phyloP scores from a whole-genome alignment of 2,888 invertebrate species.

The Synanthedon myopaeformis region DNA sequence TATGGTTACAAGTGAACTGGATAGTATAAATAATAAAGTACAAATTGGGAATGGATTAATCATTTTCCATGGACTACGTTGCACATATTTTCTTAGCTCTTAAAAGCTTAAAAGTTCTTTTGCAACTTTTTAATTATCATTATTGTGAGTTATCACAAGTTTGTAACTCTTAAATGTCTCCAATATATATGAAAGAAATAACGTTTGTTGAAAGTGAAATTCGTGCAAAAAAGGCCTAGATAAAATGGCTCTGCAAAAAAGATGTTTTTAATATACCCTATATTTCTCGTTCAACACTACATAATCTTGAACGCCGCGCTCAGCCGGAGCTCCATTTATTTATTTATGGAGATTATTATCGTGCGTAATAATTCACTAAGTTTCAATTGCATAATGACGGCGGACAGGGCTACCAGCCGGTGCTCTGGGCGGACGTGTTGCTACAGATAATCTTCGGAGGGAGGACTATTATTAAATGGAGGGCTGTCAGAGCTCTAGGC shows the following conservation, averaged over 20 bases:
- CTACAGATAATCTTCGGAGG: constrained; percentile 51
- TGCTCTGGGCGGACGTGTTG: constrained; percentile 49
- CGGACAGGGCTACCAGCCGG: constrained; percentile 54
- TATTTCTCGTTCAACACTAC: not conserved
- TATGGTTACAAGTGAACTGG: too few relatives aligned
- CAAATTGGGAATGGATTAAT: too few relatives aligned
- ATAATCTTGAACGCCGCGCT: constrained; percentile 4
- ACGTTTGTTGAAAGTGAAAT: not conserved
- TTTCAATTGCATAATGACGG: constrained; percentile 70
- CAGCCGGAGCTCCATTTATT: constrained; percentile 41
- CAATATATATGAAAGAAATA: too few relatives aligned
- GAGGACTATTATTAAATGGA: constrained; percentile 61
- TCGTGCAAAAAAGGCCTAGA: not conserved
- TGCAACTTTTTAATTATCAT: too few relatives aligned
- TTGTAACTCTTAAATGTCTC: too few relatives aligned
- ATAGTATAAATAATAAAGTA: too few relatives aligned
- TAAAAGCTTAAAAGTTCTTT: too few relatives aligned
- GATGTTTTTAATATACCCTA: not conserved
- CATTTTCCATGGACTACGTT: too few relatives aligned
- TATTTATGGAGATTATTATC: constrained; percentile 67
- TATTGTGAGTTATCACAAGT: too few relatives aligned
- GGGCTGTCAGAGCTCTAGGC: constrained; percentile 48
- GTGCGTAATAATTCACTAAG: constrained; percentile 69
- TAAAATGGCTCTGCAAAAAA: not conserved
- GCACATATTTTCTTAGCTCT: too few relatives aligned